Evolutionary conservation across 2,888 invertebrate species (phyloP).

Genomic region (Trachelus stipa): DNA sequence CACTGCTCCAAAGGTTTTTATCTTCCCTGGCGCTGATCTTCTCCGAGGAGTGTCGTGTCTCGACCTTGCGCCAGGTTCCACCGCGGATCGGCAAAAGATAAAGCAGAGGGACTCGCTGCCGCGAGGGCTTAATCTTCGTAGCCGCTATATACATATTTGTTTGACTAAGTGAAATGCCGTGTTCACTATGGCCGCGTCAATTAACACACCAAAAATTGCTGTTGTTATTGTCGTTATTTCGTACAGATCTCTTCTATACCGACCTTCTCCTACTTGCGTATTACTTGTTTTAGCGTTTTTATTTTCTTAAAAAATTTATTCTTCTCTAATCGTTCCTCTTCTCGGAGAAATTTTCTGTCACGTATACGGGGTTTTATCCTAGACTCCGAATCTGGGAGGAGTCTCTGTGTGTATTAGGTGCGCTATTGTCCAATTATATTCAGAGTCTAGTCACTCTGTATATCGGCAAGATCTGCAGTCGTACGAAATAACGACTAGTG

Average conservation of each 20-base stretch:
- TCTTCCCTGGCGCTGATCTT: neutral
- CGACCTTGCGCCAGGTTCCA: conserved; percentile 1
- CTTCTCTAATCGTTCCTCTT: neutral
- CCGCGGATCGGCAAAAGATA: neutral
- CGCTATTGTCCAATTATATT: no score
- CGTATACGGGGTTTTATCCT: no score
- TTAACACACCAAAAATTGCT: conserved; percentile 9
- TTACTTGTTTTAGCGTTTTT: no score
- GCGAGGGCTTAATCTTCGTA: neutral
- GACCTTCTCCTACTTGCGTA: neutral
- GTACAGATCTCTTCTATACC: neutral
- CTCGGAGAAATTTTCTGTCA: neutral
- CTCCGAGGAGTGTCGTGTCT: neutral
- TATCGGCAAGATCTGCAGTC: neutral
- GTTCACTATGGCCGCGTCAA: conserved; percentile 35
- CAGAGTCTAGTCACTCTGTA: neutral
- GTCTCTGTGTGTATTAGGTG: no score
- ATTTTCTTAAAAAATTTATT: neutral
- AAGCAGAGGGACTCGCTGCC: neutral
- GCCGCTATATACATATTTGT: conserved; percentile 52
- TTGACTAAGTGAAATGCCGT: conserved; percentile 54
- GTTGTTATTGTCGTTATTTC: neutral
- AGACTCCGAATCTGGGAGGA: no score
- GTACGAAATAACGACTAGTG: neutral
- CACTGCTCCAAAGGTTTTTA: neutral